Base-by-base conservation (phyloP, 2,113 vertebrate species). In the Oncorhynchus nerka region DNA sequence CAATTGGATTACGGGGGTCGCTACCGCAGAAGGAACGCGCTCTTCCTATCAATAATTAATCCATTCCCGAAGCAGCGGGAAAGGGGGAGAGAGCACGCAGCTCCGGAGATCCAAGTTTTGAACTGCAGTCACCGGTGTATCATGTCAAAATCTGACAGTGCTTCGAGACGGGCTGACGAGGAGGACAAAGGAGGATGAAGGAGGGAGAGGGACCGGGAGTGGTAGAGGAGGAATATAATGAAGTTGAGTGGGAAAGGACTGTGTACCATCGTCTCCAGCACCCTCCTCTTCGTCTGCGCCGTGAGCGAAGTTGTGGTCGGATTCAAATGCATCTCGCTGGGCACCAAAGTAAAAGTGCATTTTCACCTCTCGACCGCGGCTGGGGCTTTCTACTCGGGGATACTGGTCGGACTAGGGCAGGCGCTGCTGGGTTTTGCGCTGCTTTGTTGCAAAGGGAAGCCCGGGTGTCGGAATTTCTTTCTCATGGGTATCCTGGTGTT, bases 201-300 rank as follows among this genome's bases (percentile, higher is more conserved):
- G 89, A 87, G 93, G 82, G 90, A 93, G 89, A 89, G 89, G 91
- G 85, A 84, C 87, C 89, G 89, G 90, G 91, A 85, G 94, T 91
- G 94, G 93, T 88, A 91, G 92, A 92, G 92, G 94, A 89, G 94
- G 95, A 94, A 93, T 95, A 97, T 95, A 95, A 97, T 97, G 96
- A 97, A 96, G 97, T 95, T 95, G 95, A 96, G 95, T 93, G 94
- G 95, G 91, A 95, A 95, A 94, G 97, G 96, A 94, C 93, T 95
- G 94, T 96, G 96, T 94, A 93, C 95, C 94, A 93, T 96, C 90
- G 92, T 97, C 84, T 96, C 96, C 93, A 93, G 95, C 94, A 94
- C 94, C 90, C 94, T 97, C 89, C 94, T 98, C 91, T 95, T 97
- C 90, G 94, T 94, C 89, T 97, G 96, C 92, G 96, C 96, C 90